A percentile compares a stretch with the other conserved stretches of the same genome.
Evolutionary conservation across 2,888 invertebrate genomes (phyloP).

Genomic region (Ctena decussata): DNA sequence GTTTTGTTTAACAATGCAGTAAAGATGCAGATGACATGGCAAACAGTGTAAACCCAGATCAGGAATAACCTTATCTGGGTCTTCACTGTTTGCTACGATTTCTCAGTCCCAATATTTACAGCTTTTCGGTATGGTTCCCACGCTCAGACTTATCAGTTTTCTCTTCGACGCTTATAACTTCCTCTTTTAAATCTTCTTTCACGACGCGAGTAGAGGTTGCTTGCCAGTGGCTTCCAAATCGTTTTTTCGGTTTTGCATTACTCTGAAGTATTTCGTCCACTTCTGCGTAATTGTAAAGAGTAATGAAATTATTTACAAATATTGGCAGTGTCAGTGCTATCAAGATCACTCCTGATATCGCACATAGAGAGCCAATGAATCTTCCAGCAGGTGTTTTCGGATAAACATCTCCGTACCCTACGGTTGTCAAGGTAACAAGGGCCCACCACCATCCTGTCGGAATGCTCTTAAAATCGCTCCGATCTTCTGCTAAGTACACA

Average conservation of each 20-base stretch:
- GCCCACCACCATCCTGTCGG: conserved; percentile 48
- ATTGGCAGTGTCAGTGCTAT: conserved; percentile 38
- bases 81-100: no score
- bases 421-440: conserved; percentile 50
- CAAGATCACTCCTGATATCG: conserved; percentile 31
- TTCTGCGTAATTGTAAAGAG: conserved; percentile 25
- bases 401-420: conserved; percentile 45
- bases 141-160: no score
- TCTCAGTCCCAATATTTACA: no score
- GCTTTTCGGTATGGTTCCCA: no score
- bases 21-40: no score
- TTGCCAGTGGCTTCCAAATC: no score
- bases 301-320: conserved; percentile 34
- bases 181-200: no score
- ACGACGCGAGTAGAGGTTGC: no score
- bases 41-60: no score
- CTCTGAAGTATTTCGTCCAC: not conserved
- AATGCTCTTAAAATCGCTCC: conserved; percentile 8
- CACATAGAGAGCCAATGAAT: conserved; percentile 27
- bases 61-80: no score
- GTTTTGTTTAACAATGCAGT: no score
- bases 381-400: conserved; percentile 19
- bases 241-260: not conserved
- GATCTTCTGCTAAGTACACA: conserved; percentile 24
- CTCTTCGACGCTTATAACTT: no score